Evolutionary conservation across 2,888 invertebrate genomes (phyloP).

Genomic region (Aphrophora alni): DNA sequence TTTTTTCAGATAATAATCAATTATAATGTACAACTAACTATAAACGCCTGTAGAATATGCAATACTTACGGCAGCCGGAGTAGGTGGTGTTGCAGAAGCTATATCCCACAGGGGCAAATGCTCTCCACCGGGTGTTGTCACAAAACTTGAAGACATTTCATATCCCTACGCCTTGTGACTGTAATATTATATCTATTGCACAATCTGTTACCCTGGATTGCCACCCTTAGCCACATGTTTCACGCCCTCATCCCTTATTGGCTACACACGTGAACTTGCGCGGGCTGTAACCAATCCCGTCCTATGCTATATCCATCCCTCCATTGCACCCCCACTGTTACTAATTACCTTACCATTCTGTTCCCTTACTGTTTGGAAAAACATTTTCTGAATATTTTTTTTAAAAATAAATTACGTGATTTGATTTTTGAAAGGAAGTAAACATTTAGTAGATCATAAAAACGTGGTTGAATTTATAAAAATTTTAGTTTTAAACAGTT

Average conservation of each 20-base stretch:
- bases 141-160: constrained; percentile 9
- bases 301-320: no score
- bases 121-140: background rate
- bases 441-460: no score
- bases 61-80: constrained; percentile 9
- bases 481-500: no score
- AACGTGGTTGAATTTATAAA: no score
- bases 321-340: background rate
- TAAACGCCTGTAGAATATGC: background rate
- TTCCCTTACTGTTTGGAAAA: background rate
- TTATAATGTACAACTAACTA: no score
- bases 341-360: background rate
- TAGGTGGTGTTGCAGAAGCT: background rate
- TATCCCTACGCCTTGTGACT: background rate
- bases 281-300: background rate
- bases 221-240: background rate
- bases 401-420: no score
- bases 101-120: constrained; percentile 22
- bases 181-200: background rate
- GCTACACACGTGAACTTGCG: background rate
- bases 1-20: no score
- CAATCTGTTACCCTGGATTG: background rate
- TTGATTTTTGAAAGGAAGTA: no score
- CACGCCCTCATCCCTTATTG: background rate
- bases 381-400: no score